Base-by-base conservation (phyloP, 2,797 vertebrate genomes). In the Cynodonichthys magdalenae region DNA sequence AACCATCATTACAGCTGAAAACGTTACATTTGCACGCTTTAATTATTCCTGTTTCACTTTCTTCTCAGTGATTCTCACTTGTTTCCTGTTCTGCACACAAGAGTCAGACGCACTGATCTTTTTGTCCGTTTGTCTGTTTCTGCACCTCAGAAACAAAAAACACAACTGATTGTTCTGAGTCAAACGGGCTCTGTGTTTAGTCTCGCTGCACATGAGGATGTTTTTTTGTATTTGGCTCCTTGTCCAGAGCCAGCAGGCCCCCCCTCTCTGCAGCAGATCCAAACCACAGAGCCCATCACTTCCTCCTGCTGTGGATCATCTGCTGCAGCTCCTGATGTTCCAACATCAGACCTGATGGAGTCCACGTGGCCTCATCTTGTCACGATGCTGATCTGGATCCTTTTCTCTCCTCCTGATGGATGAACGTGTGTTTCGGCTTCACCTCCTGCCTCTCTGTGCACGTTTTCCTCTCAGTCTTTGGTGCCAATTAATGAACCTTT, bases 1-100 rank as follows among this genome's bases (percentile, higher is more conserved):
- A 65, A 58, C 15, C 53, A 52, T 66, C 15, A 36, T 27, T 52
- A 45, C 31, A 56, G 20, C 42, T 61, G 59, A n/a, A 0, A 8
- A 24, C 18, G 1, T 31, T 27, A 27, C 28, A 24, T 39, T 14
- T 28, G 31, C 2, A 15, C 1, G 0, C 17, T 42, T 53, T 36
- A 27, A 4, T 44, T 5, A 31, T 29, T 47, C 20, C 57, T 27
- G 4, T 39, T 57, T 66, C 20, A 7, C 4, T 63, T 74, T 15
- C 31, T 39, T 39, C 24, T 48, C 4, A 53, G 46, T 18, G 54
- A 6, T 15, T 39, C n/a, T 20, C 15, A 11, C 27, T 59, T 20
- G 15, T 39, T 52, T 51, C 47, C 24, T 74, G 20, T 39, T 11
- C 14, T 2, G 11, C 6, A 29, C 9, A n/a, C 15, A 0, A 14